phyloP scores from a whole-genome alignment of 2,888 invertebrate genomes.

The Augochlorella aurata region DNA sequence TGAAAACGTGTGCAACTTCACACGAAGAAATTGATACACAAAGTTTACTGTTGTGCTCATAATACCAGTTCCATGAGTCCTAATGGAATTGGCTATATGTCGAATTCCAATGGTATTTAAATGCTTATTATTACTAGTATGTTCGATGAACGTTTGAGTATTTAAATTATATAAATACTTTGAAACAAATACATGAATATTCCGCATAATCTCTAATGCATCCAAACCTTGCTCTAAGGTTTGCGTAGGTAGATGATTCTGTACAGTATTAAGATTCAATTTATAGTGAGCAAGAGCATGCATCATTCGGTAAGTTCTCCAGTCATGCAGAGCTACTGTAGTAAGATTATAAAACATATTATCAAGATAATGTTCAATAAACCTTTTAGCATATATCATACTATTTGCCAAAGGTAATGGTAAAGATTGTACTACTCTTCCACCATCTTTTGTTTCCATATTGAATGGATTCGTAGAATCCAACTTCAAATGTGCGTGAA shows the following conservation, averaged over 20 bases:
- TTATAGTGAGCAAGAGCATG: constrained; percentile 94
- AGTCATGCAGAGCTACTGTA: constrained; percentile 97
- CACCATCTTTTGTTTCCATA: constrained; percentile 85
- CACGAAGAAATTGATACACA: constrained; percentile 95
- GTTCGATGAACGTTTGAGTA: constrained; percentile 97
- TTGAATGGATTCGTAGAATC: constrained; percentile 89
- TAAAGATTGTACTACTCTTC: constrained; percentile 81
- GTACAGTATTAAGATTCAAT: constrained; percentile 90
- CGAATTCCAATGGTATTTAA: constrained; percentile 97
- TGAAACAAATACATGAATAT: constrained; percentile 96
- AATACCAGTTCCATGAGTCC: constrained; percentile 98
- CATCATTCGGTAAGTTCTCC: constrained; percentile 99
- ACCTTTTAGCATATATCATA: constrained; percentile 77
- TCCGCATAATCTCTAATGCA: constrained; percentile 97
- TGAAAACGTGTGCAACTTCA: constrained; percentile 96
- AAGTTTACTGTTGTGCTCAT: constrained; percentile 97
- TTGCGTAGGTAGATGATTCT: constrained; percentile 97
- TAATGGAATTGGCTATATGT: constrained; percentile 97
- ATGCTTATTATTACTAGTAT: constrained; percentile 94
- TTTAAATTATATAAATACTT: constrained; percentile 97
- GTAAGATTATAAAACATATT: constrained; percentile 98
- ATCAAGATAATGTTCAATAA: constrained; percentile 95
- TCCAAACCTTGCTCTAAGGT: constrained; percentile 98
- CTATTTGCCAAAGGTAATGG: constrained; percentile 70
- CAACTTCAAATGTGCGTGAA: constrained; percentile 93